Conservation (phyloP, 2,113 vertebrate genomes). For the Muntiacus muntjak region DNA sequence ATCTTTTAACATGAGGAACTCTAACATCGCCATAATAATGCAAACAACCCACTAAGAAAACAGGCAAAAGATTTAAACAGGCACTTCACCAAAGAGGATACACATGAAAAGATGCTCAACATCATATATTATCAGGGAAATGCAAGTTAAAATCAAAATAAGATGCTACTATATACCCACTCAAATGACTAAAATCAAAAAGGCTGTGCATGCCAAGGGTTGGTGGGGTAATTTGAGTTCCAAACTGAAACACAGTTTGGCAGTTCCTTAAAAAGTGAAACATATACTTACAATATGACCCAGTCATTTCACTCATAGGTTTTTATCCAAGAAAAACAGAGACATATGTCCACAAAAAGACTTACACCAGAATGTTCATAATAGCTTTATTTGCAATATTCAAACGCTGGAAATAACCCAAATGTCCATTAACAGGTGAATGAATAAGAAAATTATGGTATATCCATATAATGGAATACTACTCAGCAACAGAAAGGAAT, state of each 20-base stretch:
- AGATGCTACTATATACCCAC: background rate
- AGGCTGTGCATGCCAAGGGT: background rate
- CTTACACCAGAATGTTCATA: background rate
- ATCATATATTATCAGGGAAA: background rate
- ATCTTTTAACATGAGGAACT: background rate
- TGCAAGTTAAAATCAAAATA: background rate
- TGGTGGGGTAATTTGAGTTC: background rate
- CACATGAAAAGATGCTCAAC: background rate
- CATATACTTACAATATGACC: background rate
- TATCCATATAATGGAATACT: background rate
- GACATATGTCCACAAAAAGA: background rate
- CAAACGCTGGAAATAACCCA: background rate
- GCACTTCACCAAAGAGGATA: background rate
- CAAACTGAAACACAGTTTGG: background rate
- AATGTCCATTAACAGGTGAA: background rate
- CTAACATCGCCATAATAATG: background rate
- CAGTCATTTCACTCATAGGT: background rate
- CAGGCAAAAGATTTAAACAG: background rate
- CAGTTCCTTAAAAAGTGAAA: background rate
- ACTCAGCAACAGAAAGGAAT: background rate
- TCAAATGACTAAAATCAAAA: background rate
- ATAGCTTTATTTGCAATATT: background rate
- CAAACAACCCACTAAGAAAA: background rate
- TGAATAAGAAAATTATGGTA: background rate
- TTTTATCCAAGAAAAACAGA: constrained; percentile 2